A percentile compares a stretch with the other conserved stretches of the same genome.
Conservation (phyloP, 2,888 invertebrate species). For the Tipula lateralis region DNA sequence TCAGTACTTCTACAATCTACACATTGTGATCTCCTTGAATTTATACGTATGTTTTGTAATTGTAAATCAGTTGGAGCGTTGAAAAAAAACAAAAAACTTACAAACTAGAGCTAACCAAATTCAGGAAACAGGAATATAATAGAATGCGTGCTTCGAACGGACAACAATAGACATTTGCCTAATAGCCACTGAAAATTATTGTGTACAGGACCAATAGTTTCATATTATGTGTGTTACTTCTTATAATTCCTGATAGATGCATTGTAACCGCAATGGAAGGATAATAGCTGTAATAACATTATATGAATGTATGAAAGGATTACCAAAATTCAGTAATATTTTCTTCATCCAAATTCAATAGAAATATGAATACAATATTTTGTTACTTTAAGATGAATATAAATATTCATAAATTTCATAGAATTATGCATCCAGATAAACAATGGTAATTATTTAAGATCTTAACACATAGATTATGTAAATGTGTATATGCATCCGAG, state of each 20-base stretch:
- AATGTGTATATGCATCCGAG: not conserved
- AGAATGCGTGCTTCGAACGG: too few species aligned
- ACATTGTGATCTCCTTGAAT: too few species aligned
- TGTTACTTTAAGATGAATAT: not conserved
- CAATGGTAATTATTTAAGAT: not conserved
- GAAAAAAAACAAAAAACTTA: too few species aligned
- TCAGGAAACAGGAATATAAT: too few species aligned
- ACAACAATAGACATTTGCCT: too few species aligned
- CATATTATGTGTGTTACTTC: not conserved
- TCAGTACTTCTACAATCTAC: too few species aligned
- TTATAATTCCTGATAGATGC: not conserved
- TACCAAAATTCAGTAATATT: not conserved
- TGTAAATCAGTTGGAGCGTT: too few species aligned
- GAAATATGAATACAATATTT: slow-evolving; percentile 19
- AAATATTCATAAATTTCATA: not conserved
- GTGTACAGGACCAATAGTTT: not conserved
- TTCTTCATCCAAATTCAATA: not conserved
- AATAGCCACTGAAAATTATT: not conserved
- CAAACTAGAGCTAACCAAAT: too few species aligned
- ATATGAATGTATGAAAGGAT: not conserved
- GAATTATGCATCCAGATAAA: not conserved
- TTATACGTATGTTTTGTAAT: too few species aligned
- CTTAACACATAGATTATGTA: not conserved
- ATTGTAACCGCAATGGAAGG: not conserved
- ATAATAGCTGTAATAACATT: not conserved